phyloP scores from a whole-genome alignment of 2,797 vertebrate genomes.

The Merluccius polli region DNA sequence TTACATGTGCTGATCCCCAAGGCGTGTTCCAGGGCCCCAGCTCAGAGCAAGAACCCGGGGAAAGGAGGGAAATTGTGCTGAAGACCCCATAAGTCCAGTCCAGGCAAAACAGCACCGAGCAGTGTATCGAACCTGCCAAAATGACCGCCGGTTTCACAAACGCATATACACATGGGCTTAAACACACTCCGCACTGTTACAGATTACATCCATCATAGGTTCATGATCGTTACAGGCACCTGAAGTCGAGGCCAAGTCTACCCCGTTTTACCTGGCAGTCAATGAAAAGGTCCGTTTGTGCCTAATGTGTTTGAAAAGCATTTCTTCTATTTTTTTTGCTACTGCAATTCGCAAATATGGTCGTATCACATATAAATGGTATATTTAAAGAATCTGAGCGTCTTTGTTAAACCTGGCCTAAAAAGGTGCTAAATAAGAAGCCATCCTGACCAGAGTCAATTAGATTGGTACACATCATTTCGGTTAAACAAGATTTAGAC shows the following conservation, averaged over 20 bases:
- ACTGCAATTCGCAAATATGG: conserved; percentile 53
- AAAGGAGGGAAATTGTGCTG: conserved; percentile 23
- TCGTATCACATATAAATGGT: conserved; percentile 48
- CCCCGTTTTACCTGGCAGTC: conserved; percentile 67
- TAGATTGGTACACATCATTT: neutral
- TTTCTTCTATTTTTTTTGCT: conserved; percentile 55
- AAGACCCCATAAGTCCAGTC: no score
- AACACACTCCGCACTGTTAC: conserved; percentile 51
- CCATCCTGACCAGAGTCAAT: conserved; percentile 35
- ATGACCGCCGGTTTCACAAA: conserved; percentile 28
- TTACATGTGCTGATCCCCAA: conserved; percentile 61
- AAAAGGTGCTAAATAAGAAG: conserved; percentile 50
- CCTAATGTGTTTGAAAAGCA: conserved; percentile 49
- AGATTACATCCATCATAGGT: conserved; percentile 66
- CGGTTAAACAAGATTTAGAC: conserved; percentile 4
- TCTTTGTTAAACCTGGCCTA: conserved; percentile 55
- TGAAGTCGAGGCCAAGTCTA: conserved; percentile 67
- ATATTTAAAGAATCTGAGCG: conserved; percentile 51
- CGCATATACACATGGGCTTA: conserved; percentile 30
- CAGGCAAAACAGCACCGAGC: conserved; percentile 55
- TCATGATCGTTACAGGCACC: conserved; percentile 69
- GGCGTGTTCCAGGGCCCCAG: conserved; percentile 57
- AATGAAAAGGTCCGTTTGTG: conserved; percentile 65
- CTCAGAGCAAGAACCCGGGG: conserved; percentile 35
- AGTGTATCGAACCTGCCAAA: conserved; percentile 47